Evolutionary conservation across 1,140 invertebrate species (phyloP).

Genomic region (Drosophila equinoxialis): DNA sequence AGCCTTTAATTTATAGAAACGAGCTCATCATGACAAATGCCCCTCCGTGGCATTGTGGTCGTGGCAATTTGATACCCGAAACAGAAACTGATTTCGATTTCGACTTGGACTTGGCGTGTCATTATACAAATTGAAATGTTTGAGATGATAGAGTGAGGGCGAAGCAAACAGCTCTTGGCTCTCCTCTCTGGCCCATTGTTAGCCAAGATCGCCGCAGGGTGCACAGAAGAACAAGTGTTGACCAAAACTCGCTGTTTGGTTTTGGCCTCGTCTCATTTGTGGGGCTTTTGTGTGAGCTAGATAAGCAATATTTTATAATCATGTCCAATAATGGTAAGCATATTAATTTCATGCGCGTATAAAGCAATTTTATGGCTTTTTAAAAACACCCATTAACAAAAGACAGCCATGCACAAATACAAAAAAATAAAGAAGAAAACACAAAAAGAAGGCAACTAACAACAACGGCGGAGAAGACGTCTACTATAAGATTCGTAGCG

Average conservation of each 20-base stretch:
- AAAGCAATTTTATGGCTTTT: constrained; percentile 79
- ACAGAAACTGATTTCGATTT: constrained; percentile 3
- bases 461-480: constrained; percentile 17
- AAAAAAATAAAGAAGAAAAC: constrained; percentile 55
- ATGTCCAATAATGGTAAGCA: constrained; percentile 77
- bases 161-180: no score
- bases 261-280: constrained; percentile 55
- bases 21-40: constrained; percentile 64
- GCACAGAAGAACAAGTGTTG: constrained; percentile 58
- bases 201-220: constrained; percentile 54
- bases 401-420: constrained; percentile 69
- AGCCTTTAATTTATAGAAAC: constrained; percentile 73
- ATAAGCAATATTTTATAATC: constrained; percentile 79
- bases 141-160: constrained; percentile 18
- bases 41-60: background rate
- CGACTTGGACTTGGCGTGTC: constrained; percentile 2
- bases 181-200: constrained; percentile 44
- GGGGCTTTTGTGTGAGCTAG: constrained; percentile 71
- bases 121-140: constrained; percentile 76
- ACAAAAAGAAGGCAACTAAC: constrained; percentile 11
- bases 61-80: constrained; percentile 69
- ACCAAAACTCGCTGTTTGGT: constrained; percentile 66
- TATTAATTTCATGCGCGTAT: constrained; percentile 78
- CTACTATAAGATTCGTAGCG: constrained; percentile 19
- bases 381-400: constrained; percentile 78